Percentiles rank a stretch among this genome's conserved stretches.
Conservation (phyloP, 2,113 vertebrate species). For the Anseranas semipalmata region DNA sequence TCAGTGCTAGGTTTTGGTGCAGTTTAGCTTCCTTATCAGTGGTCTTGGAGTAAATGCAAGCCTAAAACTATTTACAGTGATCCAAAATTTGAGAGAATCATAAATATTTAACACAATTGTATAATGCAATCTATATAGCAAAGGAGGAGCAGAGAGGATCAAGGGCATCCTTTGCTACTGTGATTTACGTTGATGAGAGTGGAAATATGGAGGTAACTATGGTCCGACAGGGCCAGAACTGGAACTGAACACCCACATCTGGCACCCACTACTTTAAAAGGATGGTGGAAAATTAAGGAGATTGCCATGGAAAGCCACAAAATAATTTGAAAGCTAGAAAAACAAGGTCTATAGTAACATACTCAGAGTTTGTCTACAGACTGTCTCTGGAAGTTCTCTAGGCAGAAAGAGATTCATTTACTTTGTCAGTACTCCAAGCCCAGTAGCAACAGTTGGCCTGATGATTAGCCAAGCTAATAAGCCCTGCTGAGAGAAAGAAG, state of each 20-base stretch:
- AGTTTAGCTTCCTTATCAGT: background rate
- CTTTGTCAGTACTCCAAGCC: background rate
- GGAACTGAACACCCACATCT: background rate
- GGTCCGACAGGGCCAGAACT: rapidly evolving
- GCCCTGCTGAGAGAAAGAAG: background rate
- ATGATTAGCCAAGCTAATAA: background rate
- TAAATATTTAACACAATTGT: background rate
- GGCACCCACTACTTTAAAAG: background rate
- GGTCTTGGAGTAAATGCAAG: background rate
- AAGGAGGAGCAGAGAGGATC: background rate
- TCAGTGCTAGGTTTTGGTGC: background rate
- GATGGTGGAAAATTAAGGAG: background rate
- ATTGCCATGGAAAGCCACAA: background rate
- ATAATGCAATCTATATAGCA: background rate
- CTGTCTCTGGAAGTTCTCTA: background rate
- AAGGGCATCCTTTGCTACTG: background rate
- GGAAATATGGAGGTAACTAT: background rate
- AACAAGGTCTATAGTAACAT: background rate
- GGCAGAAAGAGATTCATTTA: background rate
- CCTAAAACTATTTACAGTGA: background rate
- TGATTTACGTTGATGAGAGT: background rate
- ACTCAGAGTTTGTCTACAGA: background rate
- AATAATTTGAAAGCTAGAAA: background rate
- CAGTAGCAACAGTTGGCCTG: background rate
- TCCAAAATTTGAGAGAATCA: background rate